Conservation (phyloP, 1,140 invertebrate genomes). For the Drosophila busckii region DNA sequence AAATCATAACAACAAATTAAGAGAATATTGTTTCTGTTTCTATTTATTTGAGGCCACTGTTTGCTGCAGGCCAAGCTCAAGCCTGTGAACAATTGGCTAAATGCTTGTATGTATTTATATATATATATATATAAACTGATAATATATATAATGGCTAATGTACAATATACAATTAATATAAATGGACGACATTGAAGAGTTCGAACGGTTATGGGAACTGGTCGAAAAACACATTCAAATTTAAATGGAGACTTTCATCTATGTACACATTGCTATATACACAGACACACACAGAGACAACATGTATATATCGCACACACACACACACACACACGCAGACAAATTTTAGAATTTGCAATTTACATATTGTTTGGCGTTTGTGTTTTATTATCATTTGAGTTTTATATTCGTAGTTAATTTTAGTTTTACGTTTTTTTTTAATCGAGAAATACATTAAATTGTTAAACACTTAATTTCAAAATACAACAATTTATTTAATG, state of each 20-base stretch:
- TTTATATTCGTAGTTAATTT: slow-evolving; percentile 9
- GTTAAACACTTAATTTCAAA: too few species aligned
- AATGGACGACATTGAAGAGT: slow-evolving; percentile 45
- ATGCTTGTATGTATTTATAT: slow-evolving; percentile 14
- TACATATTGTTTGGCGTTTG: neutral
- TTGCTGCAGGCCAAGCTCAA: too few species aligned
- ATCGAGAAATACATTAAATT: too few species aligned
- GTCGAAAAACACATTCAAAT: slow-evolving; percentile 1
- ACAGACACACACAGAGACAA: neutral
- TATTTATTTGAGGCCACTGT: too few species aligned
- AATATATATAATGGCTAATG: too few species aligned
- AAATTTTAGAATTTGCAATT: neutral
- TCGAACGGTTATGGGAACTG: neutral
- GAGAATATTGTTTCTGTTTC: too few species aligned
- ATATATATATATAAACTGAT: slow-evolving; percentile 26
- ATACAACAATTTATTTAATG: too few species aligned
- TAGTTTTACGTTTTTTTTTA: too few species aligned
- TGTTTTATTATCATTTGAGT: neutral
- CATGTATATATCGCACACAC: slow-evolving; percentile 3
- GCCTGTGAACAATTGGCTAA: slow-evolving; percentile 5
- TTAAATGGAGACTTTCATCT: neutral
- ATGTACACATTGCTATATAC: neutral
- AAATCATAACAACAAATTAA: too few species aligned
- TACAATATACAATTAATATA: slow-evolving; percentile 36
- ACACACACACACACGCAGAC: neutral